Percentiles rank a stretch among this genome's conserved stretches.
These are phyloP conservation scores for Corythoichthys haematopterus DNA, from an alignment of 2,113 vertebrate genomes.

Conservation along the genomic window DNA sequence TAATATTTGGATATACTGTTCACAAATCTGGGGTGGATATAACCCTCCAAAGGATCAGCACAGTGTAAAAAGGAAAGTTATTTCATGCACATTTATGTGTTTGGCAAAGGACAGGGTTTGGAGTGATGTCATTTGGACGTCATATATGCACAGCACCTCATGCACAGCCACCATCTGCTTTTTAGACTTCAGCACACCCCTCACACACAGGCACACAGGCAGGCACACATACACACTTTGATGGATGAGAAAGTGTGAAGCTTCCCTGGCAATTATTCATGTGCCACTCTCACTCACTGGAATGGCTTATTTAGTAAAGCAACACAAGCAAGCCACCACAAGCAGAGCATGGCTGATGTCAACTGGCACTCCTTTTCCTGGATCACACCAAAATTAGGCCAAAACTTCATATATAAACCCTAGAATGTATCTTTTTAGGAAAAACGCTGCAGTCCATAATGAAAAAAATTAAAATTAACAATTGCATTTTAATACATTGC, in stretches of 20 bases:
- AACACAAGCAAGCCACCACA: background rate
- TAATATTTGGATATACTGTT: background rate
- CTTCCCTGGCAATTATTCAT: slow-evolving; percentile 33
- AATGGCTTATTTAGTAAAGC: slow-evolving; percentile 29
- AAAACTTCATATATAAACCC: no score
- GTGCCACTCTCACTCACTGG: slow-evolving; percentile 8
- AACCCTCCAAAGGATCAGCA: background rate
- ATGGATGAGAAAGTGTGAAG: slow-evolving; percentile 33
- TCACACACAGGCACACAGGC: slow-evolving; percentile 10
- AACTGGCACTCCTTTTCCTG: background rate
- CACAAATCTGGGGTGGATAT: background rate
- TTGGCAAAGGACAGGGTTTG: slow-evolving; percentile 26
- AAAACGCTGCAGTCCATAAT: background rate
- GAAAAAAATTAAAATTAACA: background rate
- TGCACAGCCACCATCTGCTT: slow-evolving; percentile 61
- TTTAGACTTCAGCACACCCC: slow-evolving; percentile 12
- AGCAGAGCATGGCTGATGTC: background rate
- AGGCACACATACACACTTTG: slow-evolving; percentile 23
- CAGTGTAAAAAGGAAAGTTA: background rate
- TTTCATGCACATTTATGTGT: slow-evolving; percentile 12
- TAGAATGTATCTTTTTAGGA: background rate
- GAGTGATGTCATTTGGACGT: slow-evolving; percentile 54
- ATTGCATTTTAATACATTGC: background rate
- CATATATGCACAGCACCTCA: slow-evolving; percentile 43
- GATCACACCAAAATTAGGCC: no score